These are phyloP conservation scores for Nomada hirtipes DNA, from an alignment of 2,888 invertebrate genomes.

Conservation along the genomic window DNA sequence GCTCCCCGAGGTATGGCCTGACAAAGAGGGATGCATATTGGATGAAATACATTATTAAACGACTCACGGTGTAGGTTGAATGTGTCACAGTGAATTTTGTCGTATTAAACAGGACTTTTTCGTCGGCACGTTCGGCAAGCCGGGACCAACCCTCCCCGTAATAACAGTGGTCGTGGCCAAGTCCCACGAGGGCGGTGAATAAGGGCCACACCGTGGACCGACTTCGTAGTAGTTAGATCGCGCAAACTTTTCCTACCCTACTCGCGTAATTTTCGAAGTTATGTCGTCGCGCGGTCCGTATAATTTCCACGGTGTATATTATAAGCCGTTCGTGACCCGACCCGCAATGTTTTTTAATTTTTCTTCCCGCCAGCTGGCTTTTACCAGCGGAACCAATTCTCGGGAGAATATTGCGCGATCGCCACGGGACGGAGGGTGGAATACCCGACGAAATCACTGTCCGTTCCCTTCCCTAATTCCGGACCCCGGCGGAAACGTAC, in stretches of 20 bases:
- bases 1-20: conserved; percentile 22
- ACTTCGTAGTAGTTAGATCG: conserved; percentile 76
- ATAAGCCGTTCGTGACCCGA: conserved; percentile 72
- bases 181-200: conserved; percentile 75
- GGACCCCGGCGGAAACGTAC: conserved; percentile 25
- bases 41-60: conserved; percentile 62
- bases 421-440: conserved; percentile 3
- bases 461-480: conserved; percentile 1
- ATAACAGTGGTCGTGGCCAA: conserved; percentile 69
- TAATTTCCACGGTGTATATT: conserved; percentile 72
- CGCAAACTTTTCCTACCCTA: conserved; percentile 71
- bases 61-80: conserved; percentile 48
- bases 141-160: conserved; percentile 64
- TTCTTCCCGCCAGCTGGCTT: conserved; percentile 39
- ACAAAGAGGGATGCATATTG: conserved; percentile 55
- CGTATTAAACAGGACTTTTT: conserved; percentile 72
- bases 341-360: conserved; percentile 70
- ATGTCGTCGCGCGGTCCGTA: conserved; percentile 67
- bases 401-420: conserved; percentile 53
- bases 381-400: conserved; percentile 6
- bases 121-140: conserved; percentile 69
- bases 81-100: conserved; percentile 68
- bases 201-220: conserved; percentile 77
- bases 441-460: conserved; percentile 34
- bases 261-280: conserved; percentile 74